These are phyloP conservation scores for Tenthredo notha DNA, from an alignment of 2,888 invertebrate genomes.

Conservation along the genomic window DNA sequence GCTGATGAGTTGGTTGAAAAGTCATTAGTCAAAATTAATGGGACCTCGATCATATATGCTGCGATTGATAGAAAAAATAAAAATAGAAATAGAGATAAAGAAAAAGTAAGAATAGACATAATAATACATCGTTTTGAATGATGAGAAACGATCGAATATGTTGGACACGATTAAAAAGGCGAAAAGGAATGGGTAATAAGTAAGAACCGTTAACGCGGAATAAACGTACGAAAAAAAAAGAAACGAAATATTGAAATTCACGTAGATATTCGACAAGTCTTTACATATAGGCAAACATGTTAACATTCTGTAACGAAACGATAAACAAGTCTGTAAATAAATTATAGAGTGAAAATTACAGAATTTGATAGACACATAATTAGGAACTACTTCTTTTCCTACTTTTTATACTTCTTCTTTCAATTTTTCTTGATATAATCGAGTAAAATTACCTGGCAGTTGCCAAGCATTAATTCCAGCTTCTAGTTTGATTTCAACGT, in stretches of 20 bases:
- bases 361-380: not conserved
- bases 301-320: not conserved
- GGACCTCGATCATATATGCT: not conserved
- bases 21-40: slow-evolving; percentile 20
- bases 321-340: not conserved
- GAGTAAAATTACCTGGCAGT: slow-evolving; percentile 22
- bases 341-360: not conserved
- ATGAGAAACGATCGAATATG: not conserved
- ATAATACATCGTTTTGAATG: not conserved
- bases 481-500: slow-evolving; percentile 2
- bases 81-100: not conserved
- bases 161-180: not conserved
- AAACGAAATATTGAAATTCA: not conserved
- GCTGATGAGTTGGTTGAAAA: not conserved
- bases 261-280: not conserved
- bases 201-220: not conserved
- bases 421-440: not conserved
- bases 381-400: not conserved
- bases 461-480: slow-evolving; percentile 14
- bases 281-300: not conserved
- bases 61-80: not conserved
- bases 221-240: not conserved
- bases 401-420: not conserved
- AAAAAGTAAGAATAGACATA: not conserved
- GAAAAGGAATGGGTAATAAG: not conserved